phyloP scores from a whole-genome alignment of 2,113 vertebrate genomes.

The Thunnus thynnus region DNA sequence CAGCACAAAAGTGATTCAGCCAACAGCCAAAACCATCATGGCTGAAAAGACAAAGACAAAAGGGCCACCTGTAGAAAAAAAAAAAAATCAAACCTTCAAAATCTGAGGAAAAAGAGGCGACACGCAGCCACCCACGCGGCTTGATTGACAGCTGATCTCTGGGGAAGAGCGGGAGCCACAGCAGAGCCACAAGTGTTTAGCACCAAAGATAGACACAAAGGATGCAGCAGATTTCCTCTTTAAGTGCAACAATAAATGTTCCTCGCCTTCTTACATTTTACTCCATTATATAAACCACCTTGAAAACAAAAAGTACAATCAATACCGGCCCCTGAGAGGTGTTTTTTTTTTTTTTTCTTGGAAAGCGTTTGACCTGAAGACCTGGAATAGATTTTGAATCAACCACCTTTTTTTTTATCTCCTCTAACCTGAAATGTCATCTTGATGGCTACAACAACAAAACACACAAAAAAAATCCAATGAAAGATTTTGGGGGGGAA shows the following conservation, averaged over 20 bases:
- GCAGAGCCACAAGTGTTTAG: conserved; percentile 11
- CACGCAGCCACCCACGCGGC: conserved; percentile 1
- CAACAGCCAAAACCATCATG: not conserved
- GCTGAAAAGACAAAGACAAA: conserved; percentile 29
- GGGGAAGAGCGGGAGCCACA: conserved; percentile 11
- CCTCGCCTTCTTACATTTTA: not conserved
- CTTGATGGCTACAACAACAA: not conserved
- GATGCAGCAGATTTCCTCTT: conserved; percentile 14
- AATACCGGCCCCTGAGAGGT: not conserved
- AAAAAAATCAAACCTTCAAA: conserved; percentile 16
- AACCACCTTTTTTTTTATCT: not conserved
- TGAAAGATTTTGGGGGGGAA: not conserved
- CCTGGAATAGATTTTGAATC: conserved; percentile 20
- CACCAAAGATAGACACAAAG: conserved; percentile 21
- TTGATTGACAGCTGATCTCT: conserved; percentile 42
- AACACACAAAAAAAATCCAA: not conserved
- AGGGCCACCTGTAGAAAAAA: conserved; percentile 14
- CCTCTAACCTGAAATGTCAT: conserved; percentile 22
- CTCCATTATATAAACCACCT: not conserved
- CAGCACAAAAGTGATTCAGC: not conserved
- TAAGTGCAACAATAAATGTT: not conserved
- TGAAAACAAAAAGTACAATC: conserved; percentile 10
- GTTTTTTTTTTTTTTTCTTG: not conserved
- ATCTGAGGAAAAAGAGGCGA: conserved; percentile 1
- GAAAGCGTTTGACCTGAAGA: conserved; percentile 13